Evolutionary conservation across 2,888 invertebrate species (phyloP), one percentile per base, ranked within the genome.

Genomic region (Apoda limacodes): DNA sequence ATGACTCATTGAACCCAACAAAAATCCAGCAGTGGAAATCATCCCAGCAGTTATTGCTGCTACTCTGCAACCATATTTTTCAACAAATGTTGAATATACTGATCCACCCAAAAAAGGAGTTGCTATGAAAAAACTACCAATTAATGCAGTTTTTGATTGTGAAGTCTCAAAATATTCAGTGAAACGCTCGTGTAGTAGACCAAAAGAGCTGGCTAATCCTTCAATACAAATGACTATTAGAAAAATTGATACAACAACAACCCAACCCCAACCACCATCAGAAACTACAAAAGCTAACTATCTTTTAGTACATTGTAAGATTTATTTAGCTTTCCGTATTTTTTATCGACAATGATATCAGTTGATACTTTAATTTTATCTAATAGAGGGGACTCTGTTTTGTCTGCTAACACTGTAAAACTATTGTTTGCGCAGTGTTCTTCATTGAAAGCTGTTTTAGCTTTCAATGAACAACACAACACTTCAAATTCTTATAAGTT

Each of bases 251-350:
- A 88, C 78, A 0, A 97, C 95, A 1, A 98, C 90, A 39, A 93
- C 86, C 95, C 94, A 95, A 14, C 93, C 93, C 89, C 91, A 93
- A 14, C 92, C 93, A n/a, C 92, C 92, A 52, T 93, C 92, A 1
- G 92, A 92, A 33, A 88, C n/a, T n/a, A n/a, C n/a, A n/a, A n/a
- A n/a, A n/a, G n/a, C n/a, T n/a, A n/a, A n/a, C n/a, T n/a, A n/a
- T n/a, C n/a, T n/a, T n/a, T n/a, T n/a, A n/a, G n/a, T n/a, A n/a
- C n/a, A n/a, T n/a, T n/a, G n/a, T n/a, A n/a, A n/a, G n/a, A n/a
- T n/a, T n/a, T n/a, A n/a, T n/a, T n/a, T n/a, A n/a, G n/a, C n/a
- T n/a, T n/a, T n/a, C n/a, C n/a, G n/a, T n/a, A n/a, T n/a, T n/a
- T n/a, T n/a, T n/a, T n/a, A n/a, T n/a, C n/a, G n/a, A n/a, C n/a